phyloP scores from a whole-genome alignment of 2,888 invertebrate species.

The Graphium colonna region DNA sequence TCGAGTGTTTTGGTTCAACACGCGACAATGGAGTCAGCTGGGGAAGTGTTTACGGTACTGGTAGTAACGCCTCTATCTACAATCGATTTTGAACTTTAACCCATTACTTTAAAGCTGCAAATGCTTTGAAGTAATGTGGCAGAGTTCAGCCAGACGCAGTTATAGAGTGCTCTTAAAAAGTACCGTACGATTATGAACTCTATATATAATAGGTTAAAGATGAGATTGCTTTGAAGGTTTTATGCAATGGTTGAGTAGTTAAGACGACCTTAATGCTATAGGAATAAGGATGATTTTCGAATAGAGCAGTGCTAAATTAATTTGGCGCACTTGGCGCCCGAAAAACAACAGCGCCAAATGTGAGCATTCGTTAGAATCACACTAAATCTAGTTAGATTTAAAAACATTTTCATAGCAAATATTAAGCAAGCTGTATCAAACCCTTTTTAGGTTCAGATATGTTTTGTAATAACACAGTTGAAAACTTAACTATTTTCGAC shows the following conservation, averaged over 20 bases:
- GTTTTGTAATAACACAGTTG: background rate
- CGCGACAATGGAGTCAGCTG: conserved; percentile 64
- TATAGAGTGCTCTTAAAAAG: background rate
- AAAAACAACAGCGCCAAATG: conserved; percentile 64
- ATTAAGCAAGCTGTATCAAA: conserved; percentile 10
- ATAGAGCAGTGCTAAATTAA: conserved; percentile 6
- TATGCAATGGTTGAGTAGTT: background rate
- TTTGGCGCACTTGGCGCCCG: conserved; percentile 60
- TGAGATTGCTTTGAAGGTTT: too few species aligned
- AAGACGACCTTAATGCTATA: background rate
- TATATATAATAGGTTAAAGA: background rate
- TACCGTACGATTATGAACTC: background rate
- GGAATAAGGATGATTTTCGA: conserved; percentile 5
- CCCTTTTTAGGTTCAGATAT: conserved; percentile 3
- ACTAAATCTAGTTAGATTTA: conserved; percentile 44
- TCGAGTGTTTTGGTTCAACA: conserved; percentile 68
- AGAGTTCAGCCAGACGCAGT: background rate
- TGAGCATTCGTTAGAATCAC: conserved; percentile 66
- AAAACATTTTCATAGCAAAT: conserved; percentile 21
- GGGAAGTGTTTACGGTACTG: conserved; percentile 59
- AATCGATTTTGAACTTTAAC: conserved; percentile 6
- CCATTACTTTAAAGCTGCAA: background rate
- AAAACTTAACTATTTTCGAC: too few species aligned
- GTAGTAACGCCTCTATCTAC: conserved; percentile 5
- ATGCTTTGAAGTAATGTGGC: conserved; percentile 2